Evolutionary conservation across 2,113 vertebrate genomes (phyloP).

Genomic region (Elephas maximus): DNA sequence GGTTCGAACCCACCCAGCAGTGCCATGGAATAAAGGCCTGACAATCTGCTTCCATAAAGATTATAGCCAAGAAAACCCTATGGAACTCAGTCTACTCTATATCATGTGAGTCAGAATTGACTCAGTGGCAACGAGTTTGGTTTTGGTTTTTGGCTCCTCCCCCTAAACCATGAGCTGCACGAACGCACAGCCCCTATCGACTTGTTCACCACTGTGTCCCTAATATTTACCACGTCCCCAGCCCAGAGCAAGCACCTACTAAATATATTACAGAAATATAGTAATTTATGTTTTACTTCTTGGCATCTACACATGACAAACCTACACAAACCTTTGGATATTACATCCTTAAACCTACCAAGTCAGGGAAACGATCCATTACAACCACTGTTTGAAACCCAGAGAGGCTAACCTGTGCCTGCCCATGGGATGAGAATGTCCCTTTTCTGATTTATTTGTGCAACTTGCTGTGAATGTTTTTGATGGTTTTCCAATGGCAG

Average conservation of each 20-base stretch:
- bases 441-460: background rate
- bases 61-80: background rate
- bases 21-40: background rate
- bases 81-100: background rate
- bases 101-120: background rate
- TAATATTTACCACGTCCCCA: too few species aligned
- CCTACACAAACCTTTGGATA: background rate
- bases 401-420: background rate
- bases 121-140: background rate
- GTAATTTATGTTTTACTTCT: background rate
- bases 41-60: background rate
- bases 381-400: background rate
- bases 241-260: background rate
- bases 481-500: background rate
- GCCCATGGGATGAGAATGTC: background rate
- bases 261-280: background rate
- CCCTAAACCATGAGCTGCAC: background rate
- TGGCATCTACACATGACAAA: background rate
- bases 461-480: background rate
- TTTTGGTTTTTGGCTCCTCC: background rate
- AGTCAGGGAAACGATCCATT: background rate
- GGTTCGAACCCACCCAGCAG: background rate
- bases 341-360: background rate
- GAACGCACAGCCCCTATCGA: background rate
- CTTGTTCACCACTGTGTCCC: background rate